Percentiles rank a stretch among this genome's conserved stretches.
phyloP scores from a whole-genome alignment of 1,140 invertebrate species.

The Eufriesea mexicana region DNA sequence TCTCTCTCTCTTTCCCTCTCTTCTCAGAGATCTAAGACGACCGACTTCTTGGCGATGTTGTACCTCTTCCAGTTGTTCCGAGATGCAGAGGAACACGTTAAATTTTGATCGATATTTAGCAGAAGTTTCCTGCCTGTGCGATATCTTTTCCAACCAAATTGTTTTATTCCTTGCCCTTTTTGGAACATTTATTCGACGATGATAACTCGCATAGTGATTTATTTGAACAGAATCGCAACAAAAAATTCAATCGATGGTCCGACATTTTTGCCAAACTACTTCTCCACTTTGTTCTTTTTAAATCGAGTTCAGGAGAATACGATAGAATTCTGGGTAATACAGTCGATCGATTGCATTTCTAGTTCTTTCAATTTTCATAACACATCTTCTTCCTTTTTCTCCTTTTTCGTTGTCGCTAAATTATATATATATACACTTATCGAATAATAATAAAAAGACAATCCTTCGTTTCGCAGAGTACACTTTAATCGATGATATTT shows the following conservation, averaged over 20 bases:
- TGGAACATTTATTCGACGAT: not conserved
- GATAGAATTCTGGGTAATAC: not conserved
- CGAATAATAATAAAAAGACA: no score
- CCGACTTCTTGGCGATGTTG: not conserved
- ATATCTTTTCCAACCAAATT: not conserved
- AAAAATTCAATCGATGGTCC: not conserved
- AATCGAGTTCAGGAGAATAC: not conserved
- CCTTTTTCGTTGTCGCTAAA: no score
- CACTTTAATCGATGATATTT: no score
- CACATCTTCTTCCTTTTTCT: no score
- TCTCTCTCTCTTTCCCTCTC: no score
- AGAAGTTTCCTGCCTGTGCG: not conserved
- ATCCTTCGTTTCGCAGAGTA: not conserved
- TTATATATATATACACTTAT: no score
- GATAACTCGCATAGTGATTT: conserved; percentile 1
- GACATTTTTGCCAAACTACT: not conserved
- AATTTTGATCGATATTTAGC: not conserved
- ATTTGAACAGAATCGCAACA: not conserved
- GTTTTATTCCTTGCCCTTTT: not conserved
- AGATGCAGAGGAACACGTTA: not conserved
- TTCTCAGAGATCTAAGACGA: not conserved
- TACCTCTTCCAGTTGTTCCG: not conserved
- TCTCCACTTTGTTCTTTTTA: not conserved
- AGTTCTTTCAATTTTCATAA: not conserved
- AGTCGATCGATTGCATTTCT: not conserved